Evolutionary conservation across 2,113 vertebrate genomes (phyloP).

Genomic region (Oenanthe oenanthe): DNA sequence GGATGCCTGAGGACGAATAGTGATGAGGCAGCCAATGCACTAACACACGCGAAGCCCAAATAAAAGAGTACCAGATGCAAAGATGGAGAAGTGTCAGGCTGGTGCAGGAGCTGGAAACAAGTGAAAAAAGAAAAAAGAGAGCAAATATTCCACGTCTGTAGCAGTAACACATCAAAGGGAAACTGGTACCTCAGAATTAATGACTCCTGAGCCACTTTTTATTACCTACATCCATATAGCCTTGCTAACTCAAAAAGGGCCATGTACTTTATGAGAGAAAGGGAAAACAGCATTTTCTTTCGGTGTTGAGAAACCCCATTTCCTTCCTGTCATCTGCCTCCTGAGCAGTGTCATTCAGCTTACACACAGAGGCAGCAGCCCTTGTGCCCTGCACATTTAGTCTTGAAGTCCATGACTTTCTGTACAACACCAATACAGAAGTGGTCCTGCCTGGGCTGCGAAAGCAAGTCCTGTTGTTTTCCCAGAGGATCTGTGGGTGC

Average conservation of each 20-base stretch:
- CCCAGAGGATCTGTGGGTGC: neutral
- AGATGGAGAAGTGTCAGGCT: neutral
- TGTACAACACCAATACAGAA: neutral
- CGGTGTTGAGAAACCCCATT: rapidly evolving
- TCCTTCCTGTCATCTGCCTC: neutral
- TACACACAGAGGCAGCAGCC: neutral
- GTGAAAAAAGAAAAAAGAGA: neutral
- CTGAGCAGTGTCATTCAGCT: neutral
- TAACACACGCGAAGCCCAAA: constrained; percentile 13
- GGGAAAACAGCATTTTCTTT: neutral
- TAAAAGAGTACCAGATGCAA: neutral
- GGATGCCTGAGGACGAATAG: constrained; percentile 5
- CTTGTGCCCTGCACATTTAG: neutral
- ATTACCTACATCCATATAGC: neutral
- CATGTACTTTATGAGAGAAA: neutral
- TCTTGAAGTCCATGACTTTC: neutral
- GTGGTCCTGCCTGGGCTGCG: neutral
- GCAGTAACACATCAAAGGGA: neutral
- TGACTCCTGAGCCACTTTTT: neutral
- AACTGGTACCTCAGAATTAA: neutral
- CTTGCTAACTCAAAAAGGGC: neutral
- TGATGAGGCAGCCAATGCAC: neutral
- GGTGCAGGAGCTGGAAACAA: neutral
- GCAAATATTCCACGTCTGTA: neutral
- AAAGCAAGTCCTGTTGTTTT: neutral